Base-by-base conservation (phyloP, 2,797 vertebrate genomes). In the Cottoperca gobio region DNA sequence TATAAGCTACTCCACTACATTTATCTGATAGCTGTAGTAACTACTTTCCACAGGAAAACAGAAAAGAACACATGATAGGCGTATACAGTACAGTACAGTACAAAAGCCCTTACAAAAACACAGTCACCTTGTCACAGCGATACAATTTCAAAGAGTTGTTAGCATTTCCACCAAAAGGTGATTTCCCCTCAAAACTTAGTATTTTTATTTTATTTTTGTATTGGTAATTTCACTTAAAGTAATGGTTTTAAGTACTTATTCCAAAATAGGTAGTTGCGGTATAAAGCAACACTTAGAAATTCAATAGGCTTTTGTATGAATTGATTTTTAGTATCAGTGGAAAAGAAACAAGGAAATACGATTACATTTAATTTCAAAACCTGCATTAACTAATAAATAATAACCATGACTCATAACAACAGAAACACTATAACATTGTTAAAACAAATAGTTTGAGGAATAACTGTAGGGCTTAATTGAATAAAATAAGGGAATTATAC, bases 401-500 rank as follows among this genome's bases (percentile, higher is more conserved):
- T n/a, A n/a, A n/a, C n/a, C n/a, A 26, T 31, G 31, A 21, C 37
- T 73, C 42, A 78, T 37, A 58, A 74, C 6, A 31, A 26, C 2
- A 69, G 13, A 33, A 53, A 55, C 26, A 49, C 4, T 4, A 19
- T 0, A 31, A 19, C 26, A 53, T 42, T 19, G 13, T 50, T 19
- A 19, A 37, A 60, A 58, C 24, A 58, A 40, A 66, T 13, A 55
- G 12, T 35, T 24, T 49, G 9, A 54, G 6, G 12, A 73, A 43
- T 39, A 43, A 17, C 12, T 68, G 31, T 1, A 45, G 3, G 28
- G 19, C 8, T 77, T 26, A 6, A 61, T 26, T 63, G 37, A 53
- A 52, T 53, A 55, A 81, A 82, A 73, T 23, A 4, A 45, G 19
- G 21, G 3, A 57, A 45, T 65, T 68, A 70, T 5, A 39, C n/a